Conservation (phyloP, 2,797 vertebrate genomes). For the Accipiter fasciatus region DNA sequence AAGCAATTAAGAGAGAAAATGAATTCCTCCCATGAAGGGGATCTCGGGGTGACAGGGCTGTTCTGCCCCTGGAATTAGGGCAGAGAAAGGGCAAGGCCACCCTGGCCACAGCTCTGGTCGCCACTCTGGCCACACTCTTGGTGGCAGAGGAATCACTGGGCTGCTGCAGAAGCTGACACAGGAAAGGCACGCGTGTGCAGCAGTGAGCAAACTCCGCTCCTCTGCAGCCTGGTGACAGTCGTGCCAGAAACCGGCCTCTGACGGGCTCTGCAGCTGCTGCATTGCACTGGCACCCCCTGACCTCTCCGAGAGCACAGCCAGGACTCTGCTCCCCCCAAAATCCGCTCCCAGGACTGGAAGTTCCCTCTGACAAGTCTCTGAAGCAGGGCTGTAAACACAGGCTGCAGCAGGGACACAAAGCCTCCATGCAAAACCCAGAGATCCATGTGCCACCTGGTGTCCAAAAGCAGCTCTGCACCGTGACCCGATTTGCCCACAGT, state of each 20-base stretch:
- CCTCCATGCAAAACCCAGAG: not conserved
- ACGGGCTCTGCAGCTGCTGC: not conserved
- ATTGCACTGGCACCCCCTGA: not conserved
- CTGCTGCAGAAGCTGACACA: rapidly evolving
- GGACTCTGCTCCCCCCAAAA: not conserved
- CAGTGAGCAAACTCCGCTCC: not conserved
- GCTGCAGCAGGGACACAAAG: constrained; percentile 17
- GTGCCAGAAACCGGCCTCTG: too few relatives aligned
- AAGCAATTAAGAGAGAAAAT: too few relatives aligned
- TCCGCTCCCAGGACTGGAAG: too few relatives aligned
- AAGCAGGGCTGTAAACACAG: not conserved
- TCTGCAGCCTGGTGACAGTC: not conserved
- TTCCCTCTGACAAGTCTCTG: not conserved
- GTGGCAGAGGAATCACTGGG: too few relatives aligned
- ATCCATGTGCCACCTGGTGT: constrained; percentile 68
- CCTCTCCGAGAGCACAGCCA: not conserved
- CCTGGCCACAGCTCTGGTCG: too few relatives aligned
- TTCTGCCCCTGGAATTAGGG: too few relatives aligned
- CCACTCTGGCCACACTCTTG: too few relatives aligned
- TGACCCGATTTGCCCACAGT: not conserved
- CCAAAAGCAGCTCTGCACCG: constrained; percentile 20
- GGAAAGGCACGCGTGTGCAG: rapidly evolving
- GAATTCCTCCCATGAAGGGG: too few relatives aligned
- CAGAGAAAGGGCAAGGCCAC: too few relatives aligned
- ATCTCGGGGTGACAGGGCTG: too few relatives aligned